phyloP scores from a whole-genome alignment of 2,113 vertebrate species.

The Corvus moneduloides region DNA sequence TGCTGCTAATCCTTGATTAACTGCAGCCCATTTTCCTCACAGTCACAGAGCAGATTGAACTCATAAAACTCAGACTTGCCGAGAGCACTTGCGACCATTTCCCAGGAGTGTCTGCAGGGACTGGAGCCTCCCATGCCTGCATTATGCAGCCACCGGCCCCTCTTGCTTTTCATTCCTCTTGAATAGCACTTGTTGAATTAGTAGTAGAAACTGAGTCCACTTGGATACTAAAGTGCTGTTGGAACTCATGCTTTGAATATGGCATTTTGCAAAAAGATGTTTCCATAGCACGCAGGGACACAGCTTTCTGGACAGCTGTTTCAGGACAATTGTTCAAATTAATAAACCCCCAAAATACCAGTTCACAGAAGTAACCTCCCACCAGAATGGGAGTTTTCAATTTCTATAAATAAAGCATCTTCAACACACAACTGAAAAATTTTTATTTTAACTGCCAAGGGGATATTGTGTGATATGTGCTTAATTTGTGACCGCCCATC shows the following conservation, averaged over 20 bases:
- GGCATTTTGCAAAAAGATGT: background rate
- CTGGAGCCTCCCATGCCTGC: background rate
- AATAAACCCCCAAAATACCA: background rate
- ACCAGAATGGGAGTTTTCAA: background rate
- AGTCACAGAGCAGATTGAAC: background rate
- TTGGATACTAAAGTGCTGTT: background rate
- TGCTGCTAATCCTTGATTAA: background rate
- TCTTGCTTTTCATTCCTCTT: background rate
- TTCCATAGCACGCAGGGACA: fast-evolving
- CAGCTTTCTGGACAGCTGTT: background rate
- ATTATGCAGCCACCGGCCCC: fast-evolving
- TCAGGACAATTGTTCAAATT: background rate
- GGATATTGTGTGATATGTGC: background rate
- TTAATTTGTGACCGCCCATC: background rate
- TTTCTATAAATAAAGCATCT: background rate
- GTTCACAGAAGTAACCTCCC: background rate
- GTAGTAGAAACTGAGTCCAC: background rate
- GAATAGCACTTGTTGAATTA: background rate
- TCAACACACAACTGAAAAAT: background rate
- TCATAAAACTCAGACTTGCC: background rate
- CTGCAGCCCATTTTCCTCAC: background rate
- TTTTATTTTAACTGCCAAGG: background rate
- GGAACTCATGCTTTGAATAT: background rate
- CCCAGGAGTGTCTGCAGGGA: background rate
- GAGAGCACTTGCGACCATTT: fast-evolving